phyloP scores from a whole-genome alignment of 2,797 vertebrate genomes.

The Sparus aurata region DNA sequence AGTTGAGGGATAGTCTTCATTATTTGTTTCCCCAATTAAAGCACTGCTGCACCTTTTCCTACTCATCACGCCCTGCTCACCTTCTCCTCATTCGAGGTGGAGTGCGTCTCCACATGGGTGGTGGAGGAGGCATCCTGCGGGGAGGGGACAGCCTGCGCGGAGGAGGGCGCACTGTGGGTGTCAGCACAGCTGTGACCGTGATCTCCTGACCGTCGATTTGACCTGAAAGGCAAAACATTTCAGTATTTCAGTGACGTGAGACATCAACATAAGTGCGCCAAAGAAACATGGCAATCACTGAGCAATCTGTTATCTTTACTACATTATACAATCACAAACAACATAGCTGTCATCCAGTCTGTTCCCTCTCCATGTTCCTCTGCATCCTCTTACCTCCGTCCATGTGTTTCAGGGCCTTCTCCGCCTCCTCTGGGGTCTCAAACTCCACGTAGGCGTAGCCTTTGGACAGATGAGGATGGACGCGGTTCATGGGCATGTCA shows the following conservation, averaged over 20 bases:
- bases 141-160: slow-evolving; percentile 91
- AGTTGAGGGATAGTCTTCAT: neutral
- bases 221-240: slow-evolving; percentile 78
- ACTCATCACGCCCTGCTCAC: slow-evolving; percentile 70
- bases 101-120: slow-evolving; percentile 93
- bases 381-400: slow-evolving; percentile 87
- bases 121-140: slow-evolving; percentile 92
- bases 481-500: slow-evolving; percentile 93
- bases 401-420: slow-evolving; percentile 96
- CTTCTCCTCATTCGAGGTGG: slow-evolving; percentile 94
- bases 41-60: neutral
- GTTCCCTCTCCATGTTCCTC: neutral
- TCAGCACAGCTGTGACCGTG: slow-evolving; percentile 92
- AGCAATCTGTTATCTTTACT: neutral
- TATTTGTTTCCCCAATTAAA: neutral
- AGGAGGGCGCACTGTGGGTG: slow-evolving; percentile 86
- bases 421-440: slow-evolving; percentile 91
- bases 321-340: neutral
- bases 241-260: neutral
- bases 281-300: neutral
- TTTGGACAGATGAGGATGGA: slow-evolving; percentile 93
- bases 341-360: neutral
- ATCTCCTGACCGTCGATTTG: slow-evolving; percentile 97
- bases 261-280: neutral
- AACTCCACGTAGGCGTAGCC: slow-evolving; percentile 96